Evolutionary conservation across 2,113 vertebrate species (phyloP).

Genomic region (Lophotis ruficrista): DNA sequence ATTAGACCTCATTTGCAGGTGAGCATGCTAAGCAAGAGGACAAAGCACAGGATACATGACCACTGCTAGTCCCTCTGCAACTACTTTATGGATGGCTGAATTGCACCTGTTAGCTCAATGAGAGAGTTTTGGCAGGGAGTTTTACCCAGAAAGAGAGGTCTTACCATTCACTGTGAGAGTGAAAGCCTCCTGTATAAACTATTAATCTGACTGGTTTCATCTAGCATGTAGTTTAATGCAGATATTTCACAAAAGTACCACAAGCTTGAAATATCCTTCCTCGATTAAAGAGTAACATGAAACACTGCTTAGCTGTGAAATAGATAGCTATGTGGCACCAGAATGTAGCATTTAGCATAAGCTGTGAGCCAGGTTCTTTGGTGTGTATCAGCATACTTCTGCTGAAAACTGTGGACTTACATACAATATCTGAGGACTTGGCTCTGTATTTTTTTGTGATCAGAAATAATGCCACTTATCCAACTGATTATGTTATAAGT

Average conservation of each 20-base stretch:
- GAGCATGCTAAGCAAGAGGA: neutral
- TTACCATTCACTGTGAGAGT: neutral
- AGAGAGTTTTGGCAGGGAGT: neutral
- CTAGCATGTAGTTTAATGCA: neutral
- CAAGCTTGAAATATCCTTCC: neutral
- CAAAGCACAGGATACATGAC: neutral
- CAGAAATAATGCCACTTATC: neutral
- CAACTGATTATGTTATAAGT: neutral
- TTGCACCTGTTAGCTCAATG: neutral
- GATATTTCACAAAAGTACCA: neutral
- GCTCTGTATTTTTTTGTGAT: neutral
- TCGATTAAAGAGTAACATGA: neutral
- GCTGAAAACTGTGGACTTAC: neutral
- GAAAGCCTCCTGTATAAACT: neutral
- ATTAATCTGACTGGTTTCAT: neutral
- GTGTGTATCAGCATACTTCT: neutral
- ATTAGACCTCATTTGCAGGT: neutral
- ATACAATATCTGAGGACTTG: neutral
- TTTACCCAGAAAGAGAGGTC: neutral
- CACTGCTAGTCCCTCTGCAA: neutral
- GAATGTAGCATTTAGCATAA: neutral
- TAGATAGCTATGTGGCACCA: neutral
- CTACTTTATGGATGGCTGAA: neutral
- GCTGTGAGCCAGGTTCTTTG: neutral
- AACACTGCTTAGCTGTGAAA: neutral